phyloP scores from a whole-genome alignment of 2,113 vertebrate species.

The Vanacampus margaritifer region DNA sequence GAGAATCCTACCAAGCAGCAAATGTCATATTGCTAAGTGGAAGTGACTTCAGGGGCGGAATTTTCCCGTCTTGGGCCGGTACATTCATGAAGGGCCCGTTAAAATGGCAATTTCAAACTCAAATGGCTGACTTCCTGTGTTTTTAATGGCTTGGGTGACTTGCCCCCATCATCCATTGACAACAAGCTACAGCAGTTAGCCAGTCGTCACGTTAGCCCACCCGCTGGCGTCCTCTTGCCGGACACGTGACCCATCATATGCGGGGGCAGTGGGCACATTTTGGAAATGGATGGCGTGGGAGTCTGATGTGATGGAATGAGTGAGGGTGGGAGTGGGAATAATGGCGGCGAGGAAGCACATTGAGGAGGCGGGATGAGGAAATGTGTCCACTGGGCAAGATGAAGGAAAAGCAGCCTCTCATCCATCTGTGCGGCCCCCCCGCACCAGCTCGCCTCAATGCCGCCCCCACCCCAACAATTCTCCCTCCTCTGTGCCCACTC shows the following conservation, averaged over 20 bases:
- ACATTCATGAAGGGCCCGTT: too few relatives aligned
- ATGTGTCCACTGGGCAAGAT: conserved; percentile 4
- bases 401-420: conserved; percentile 12
- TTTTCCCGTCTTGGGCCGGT: too few relatives aligned
- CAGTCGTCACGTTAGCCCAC: neutral
- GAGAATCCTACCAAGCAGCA: too few relatives aligned
- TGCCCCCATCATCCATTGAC: too few relatives aligned
- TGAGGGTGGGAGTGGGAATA: neutral
- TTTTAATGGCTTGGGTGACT: too few relatives aligned
- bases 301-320: neutral
- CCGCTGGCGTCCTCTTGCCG: neutral
- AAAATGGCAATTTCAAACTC: too few relatives aligned
- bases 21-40: too few relatives aligned
- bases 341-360: neutral
- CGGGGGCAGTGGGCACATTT: neutral
- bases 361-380: conserved; percentile 15
- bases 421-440: conserved; percentile 26
- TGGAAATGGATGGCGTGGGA: neutral
- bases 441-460: neutral
- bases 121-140: too few relatives aligned
- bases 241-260: neutral
- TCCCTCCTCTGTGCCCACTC: conserved; percentile 44
- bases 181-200: neutral
- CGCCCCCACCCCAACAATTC: conserved; percentile 12
- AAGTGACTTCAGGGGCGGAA: too few relatives aligned